Base-by-base conservation (phyloP, 2,797 vertebrate genomes). In the Enoplosus armatus region DNA sequence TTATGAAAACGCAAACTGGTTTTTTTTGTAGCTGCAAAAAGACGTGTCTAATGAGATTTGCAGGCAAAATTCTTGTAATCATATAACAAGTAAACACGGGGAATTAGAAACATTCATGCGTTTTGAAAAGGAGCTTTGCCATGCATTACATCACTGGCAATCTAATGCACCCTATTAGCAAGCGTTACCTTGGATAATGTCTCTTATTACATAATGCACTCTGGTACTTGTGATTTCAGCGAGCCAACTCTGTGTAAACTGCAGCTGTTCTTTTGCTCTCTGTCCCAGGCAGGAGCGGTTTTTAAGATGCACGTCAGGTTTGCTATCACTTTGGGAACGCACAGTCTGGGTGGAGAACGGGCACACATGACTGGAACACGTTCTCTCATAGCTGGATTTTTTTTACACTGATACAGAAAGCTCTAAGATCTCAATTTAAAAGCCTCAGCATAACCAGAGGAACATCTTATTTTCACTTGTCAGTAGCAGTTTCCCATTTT, bases 101-200 rank as follows among this genome's bases (percentile, higher is more conserved):
- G 77, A 89, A 89, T 87, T 80, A 77, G 61, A 85, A 87, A 86
- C 73, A 83, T 85, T 75, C 20, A 41, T 64, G 62, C 50, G 24
- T 83, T 88, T 72, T 74, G 51, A 85, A 86, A 87, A 79, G 82
- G 58, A 85, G 87, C 82, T 91, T 89, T 86, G 83, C 77, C 70
- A 50, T 60, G 26, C 77, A 83, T 93, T 92, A 87, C 85, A 89
- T 88, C 85, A 86, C 79, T 75, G 73, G 67, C 77, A 82, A 89
- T 86, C 79, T 79, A 88, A 76, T 82, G 79, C 56, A 82, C 75
- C 71, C 80, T 77, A 87, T 91, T 91, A 90, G 85, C 88, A 89
- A 89, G 90, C 82, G 50, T 84, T 91, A 92, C 87, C 89, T 92
- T 91, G 91, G 82, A 90, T 92, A 86, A 85, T 80, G 80, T 77